These are phyloP conservation scores for Herpetotheres cachinnans DNA, from an alignment of 2,113 vertebrate genomes.

Conservation along the genomic window DNA sequence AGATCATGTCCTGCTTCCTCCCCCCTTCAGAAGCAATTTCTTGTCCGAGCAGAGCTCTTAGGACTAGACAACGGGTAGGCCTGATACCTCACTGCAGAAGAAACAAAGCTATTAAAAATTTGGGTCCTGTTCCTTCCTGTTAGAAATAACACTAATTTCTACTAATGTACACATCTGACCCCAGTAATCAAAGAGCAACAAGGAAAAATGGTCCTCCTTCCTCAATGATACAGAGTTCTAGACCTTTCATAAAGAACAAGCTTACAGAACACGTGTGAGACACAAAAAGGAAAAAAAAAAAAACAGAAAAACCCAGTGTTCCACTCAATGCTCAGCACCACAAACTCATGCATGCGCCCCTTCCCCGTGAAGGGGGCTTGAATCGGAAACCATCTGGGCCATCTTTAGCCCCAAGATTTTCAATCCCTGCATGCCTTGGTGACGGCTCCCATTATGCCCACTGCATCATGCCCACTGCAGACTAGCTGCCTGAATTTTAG, in stretches of 20 bases:
- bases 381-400: not conserved
- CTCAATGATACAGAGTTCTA: not conserved
- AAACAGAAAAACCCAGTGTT: not conserved
- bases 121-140: not conserved
- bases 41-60: not conserved
- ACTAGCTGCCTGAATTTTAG: not conserved
- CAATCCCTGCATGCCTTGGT: not conserved
- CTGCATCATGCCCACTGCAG: not conserved
- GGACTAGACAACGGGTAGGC: not conserved
- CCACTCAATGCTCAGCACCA: not conserved
- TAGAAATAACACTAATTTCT: not conserved
- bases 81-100: not conserved
- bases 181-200: not conserved
- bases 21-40: not conserved
- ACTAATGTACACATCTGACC: fast-evolving
- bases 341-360: fast-evolving
- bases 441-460: not conserved
- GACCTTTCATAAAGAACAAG: not conserved
- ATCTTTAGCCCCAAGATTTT: not conserved
- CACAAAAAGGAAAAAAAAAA: not conserved
- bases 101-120: not conserved
- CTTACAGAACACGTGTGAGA: not conserved
- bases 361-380: not conserved
- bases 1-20: constrained; percentile 44
- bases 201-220: not conserved